Conservation (phyloP, 2,113 vertebrate species). For the Paradoxurus hermaphroditus region DNA sequence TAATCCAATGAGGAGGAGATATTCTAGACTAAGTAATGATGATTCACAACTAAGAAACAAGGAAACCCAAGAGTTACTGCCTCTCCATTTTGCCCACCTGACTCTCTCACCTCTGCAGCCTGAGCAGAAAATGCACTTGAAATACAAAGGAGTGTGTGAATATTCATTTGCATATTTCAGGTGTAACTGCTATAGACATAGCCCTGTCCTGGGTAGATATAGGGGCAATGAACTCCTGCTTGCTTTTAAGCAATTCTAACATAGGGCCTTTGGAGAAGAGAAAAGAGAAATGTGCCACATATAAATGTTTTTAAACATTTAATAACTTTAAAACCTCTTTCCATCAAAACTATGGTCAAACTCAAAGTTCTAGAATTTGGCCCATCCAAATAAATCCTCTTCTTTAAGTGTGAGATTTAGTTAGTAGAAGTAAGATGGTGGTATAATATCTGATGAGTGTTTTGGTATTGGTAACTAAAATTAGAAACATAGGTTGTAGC, state of each 20-base stretch:
- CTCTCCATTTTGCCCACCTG: neutral
- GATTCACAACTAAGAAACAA: neutral
- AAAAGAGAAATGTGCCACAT: neutral
- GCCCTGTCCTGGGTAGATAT: neutral
- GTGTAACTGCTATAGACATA: neutral
- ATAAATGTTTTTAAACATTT: neutral
- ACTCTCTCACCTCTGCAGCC: neutral
- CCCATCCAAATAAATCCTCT: neutral
- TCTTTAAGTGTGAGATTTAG: neutral
- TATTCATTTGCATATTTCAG: neutral
- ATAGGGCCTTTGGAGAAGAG: neutral
- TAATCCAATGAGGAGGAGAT: too few species aligned
- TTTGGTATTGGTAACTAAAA: neutral
- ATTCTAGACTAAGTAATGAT: neutral
- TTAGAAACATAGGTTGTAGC: neutral
- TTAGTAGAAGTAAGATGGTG: neutral
- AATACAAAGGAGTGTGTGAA: neutral
- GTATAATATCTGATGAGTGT: neutral
- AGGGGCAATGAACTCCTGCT: neutral
- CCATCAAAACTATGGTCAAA: neutral
- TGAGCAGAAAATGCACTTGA: neutral
- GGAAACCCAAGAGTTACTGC: neutral
- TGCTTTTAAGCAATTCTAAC: neutral
- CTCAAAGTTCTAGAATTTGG: neutral
- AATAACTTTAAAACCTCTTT: neutral